These are phyloP conservation scores for Temnopleurus reevesii DNA, from an alignment of 53 echinoderm and acorn worm species.

Conservation along the genomic window DNA sequence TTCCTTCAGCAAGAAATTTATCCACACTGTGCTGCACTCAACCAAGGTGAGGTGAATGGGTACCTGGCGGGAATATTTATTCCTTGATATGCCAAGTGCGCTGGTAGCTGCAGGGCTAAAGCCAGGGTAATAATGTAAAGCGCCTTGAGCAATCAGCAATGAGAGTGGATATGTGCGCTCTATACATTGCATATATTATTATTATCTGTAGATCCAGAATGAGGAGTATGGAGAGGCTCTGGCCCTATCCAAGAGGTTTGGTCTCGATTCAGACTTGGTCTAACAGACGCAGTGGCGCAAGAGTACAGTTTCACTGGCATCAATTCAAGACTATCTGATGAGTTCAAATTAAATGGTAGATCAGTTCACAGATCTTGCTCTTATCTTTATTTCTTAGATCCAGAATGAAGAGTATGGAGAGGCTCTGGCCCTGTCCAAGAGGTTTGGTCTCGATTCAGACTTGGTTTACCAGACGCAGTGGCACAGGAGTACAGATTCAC, in stretches of 20 bases:
- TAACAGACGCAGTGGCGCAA: constrained; percentile 96
- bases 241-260: constrained; percentile 77
- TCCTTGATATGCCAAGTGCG: no score
- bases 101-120: no score
- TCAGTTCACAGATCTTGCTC: neutral
- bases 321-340: constrained; percentile 94
- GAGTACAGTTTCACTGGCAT: constrained; percentile 70
- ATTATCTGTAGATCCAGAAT: neutral
- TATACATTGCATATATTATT: no score
- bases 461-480: constrained; percentile 92
- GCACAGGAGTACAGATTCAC: constrained; percentile 76
- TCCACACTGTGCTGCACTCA: no score
- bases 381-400: neutral
- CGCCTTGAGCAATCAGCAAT: no score
- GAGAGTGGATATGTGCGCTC: no score
- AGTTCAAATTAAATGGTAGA: no score
- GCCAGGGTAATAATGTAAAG: no score
- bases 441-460: constrained; percentile 86
- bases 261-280: constrained; percentile 83
- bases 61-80: no score
- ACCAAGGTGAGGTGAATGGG: no score
- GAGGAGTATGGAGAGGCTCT: constrained; percentile 26
- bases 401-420: neutral
- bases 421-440: constrained; percentile 70
- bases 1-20: no score